These are phyloP conservation scores for Mnemiopsis leidyi DNA, from an alignment of 37 sponge, comb jelly and placozoan genomes.

Conservation along the genomic window DNA sequence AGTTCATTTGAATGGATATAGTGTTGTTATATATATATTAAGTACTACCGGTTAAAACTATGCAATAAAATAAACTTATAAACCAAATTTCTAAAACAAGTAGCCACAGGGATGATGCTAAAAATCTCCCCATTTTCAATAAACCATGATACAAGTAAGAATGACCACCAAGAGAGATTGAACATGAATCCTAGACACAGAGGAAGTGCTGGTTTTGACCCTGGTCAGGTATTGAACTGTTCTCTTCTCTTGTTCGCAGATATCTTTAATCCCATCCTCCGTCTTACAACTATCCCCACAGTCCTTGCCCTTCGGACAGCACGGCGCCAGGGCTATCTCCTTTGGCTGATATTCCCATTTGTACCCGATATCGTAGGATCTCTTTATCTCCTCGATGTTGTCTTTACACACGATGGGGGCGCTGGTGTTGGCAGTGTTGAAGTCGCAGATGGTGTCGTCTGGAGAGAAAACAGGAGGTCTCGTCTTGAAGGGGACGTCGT, in stretches of 20 bases:
- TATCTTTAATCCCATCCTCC: background rate
- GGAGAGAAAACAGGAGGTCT: background rate
- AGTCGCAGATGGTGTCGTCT: background rate
- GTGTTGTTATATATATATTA: too few species aligned
- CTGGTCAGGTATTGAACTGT: background rate
- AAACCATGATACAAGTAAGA: too few species aligned
- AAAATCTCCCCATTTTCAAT: too few species aligned
- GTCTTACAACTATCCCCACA: conserved; percentile 3
- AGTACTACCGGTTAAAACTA: too few species aligned
- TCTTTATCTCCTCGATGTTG: background rate
- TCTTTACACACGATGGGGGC: background rate
- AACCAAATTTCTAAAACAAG: too few species aligned
- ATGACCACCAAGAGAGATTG: too few species aligned
- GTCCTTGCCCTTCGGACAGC: background rate
- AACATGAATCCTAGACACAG: too few species aligned
- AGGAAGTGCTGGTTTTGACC: too few species aligned
- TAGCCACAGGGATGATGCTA: too few species aligned
- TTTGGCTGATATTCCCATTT: background rate
- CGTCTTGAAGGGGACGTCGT: background rate
- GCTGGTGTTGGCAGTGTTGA: background rate
- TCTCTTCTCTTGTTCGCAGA: background rate
- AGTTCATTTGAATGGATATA: too few species aligned
- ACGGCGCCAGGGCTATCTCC: background rate
- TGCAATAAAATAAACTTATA: too few species aligned
- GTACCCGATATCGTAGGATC: conserved; percentile 13